Conservation (phyloP, 2,888 invertebrate genomes). For the Cheiracanthium punctorium region DNA sequence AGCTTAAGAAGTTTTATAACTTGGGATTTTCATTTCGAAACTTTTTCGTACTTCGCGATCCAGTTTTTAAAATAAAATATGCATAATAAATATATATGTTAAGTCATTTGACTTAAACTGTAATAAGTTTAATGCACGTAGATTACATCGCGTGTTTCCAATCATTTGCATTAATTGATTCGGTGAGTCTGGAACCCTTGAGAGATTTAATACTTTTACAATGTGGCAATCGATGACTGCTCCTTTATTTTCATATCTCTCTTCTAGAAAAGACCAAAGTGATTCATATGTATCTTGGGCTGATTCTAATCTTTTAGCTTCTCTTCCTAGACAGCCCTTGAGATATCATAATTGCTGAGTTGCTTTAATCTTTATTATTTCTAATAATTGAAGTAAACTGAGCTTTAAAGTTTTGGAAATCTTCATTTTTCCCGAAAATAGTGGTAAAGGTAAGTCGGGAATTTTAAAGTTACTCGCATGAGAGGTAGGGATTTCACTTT, state of each 20-base stretch:
- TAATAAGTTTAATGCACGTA: too few relatives aligned
- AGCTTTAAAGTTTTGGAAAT: background rate
- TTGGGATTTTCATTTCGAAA: constrained; percentile 34
- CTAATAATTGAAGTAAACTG: background rate
- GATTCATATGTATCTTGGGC: background rate
- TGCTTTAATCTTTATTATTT: background rate
- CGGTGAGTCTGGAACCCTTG: background rate
- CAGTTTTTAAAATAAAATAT: background rate
- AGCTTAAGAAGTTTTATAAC: too few relatives aligned
- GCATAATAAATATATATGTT: too few relatives aligned
- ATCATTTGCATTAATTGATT: too few relatives aligned
- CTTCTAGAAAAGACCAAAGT: too few relatives aligned
- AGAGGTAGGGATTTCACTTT: too few relatives aligned
- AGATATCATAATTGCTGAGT: background rate
- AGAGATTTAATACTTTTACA: background rate
- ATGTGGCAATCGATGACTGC: too few relatives aligned
- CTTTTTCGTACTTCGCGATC: background rate
- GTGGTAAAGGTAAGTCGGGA: too few relatives aligned
- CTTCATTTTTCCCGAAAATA: background rate
- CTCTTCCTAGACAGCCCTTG: too few relatives aligned
- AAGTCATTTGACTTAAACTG: background rate
- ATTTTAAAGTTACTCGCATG: too few relatives aligned
- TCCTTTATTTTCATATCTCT: too few relatives aligned
- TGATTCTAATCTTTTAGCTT: background rate
- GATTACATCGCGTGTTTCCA: too few relatives aligned